phyloP scores from a whole-genome alignment of 1,140 invertebrate species.

The Drosophila sucinea region DNA sequence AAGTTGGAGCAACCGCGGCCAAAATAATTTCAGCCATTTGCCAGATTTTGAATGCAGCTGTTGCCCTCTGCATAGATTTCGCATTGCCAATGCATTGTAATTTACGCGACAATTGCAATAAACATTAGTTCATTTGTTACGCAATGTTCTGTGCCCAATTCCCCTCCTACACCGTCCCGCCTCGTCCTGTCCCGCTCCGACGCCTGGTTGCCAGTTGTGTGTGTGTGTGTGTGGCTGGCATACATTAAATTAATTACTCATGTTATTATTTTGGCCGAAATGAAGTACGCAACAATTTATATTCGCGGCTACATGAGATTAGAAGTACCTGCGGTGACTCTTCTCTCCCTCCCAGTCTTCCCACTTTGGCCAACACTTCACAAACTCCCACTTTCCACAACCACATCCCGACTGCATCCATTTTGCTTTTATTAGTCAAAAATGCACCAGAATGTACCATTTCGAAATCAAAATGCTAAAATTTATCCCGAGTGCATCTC shows the following conservation, averaged over 20 bases:
- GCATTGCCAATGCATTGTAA: constrained; percentile 63
- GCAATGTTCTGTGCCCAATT: constrained; percentile 39
- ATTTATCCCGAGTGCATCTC: constrained; percentile 47
- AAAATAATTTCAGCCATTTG: constrained; percentile 75
- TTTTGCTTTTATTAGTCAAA: constrained; percentile 79
- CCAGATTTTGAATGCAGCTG: constrained; percentile 68
- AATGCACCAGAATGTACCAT: constrained; percentile 47
- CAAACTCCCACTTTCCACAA: background rate
- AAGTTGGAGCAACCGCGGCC: constrained; percentile 48
- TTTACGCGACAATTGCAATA: constrained; percentile 81
- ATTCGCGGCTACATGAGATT: constrained; percentile 79
- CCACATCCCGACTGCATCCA: constrained; percentile 42
- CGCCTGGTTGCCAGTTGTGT: constrained; percentile 8
- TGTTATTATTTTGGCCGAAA: constrained; percentile 81
- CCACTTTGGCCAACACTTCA: background rate
- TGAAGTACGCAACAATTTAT: constrained; percentile 83
- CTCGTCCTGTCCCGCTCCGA: background rate
- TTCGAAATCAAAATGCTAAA: constrained; percentile 70
- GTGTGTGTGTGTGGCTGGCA: constrained; percentile 69
- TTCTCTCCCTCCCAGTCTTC: constrained; percentile 10
- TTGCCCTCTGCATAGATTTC: constrained; percentile 57
- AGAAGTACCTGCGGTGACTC: constrained; percentile 74
- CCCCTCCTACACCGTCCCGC: constrained; percentile 5
- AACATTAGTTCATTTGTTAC: constrained; percentile 80
- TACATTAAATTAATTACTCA: constrained; percentile 82